A percentile compares a stretch with the other conserved stretches of the same genome.
These are phyloP conservation scores for Motacilla alba DNA, from an alignment of 2,113 vertebrate genomes.

Conservation along the genomic window DNA sequence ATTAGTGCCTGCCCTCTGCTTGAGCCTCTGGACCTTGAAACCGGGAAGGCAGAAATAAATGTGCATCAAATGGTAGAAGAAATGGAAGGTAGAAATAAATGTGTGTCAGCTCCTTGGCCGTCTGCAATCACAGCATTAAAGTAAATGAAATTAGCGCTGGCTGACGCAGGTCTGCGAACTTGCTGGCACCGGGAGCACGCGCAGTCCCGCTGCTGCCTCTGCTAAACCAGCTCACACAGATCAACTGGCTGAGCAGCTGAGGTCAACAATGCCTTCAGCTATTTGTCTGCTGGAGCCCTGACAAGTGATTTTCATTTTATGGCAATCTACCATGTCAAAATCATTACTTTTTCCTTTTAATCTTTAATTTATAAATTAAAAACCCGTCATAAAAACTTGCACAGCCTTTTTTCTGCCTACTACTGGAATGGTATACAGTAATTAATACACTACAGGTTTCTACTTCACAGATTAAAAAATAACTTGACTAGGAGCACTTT, in stretches of 20 bases:
- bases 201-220: background rate
- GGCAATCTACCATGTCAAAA: conserved; percentile 41
- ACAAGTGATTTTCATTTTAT: conserved; percentile 39
- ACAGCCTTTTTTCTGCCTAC: conserved; percentile 50
- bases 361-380: conserved; percentile 70
- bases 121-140: background rate
- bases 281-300: conserved; percentile 13
- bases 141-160: background rate
- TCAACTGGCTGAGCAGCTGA: background rate
- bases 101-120: background rate
- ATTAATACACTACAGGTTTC: conserved; percentile 71
- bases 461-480: conserved; percentile 57
- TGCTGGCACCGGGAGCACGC: background rate
- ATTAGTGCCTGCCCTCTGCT: background rate
- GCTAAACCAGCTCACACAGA: background rate
- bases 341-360: conserved; percentile 65
- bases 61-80: background rate
- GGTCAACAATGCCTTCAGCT: background rate
- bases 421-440: conserved; percentile 29
- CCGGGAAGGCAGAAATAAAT: background rate
- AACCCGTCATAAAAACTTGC: background rate
- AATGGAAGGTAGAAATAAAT: background rate
- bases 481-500: conserved; percentile 60
- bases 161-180: background rate
- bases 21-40: background rate